Evolutionary conservation across 2,888 invertebrate genomes (phyloP), one percentile per base, ranked within the genome.

Genomic region (Syritta pipiens): DNA sequence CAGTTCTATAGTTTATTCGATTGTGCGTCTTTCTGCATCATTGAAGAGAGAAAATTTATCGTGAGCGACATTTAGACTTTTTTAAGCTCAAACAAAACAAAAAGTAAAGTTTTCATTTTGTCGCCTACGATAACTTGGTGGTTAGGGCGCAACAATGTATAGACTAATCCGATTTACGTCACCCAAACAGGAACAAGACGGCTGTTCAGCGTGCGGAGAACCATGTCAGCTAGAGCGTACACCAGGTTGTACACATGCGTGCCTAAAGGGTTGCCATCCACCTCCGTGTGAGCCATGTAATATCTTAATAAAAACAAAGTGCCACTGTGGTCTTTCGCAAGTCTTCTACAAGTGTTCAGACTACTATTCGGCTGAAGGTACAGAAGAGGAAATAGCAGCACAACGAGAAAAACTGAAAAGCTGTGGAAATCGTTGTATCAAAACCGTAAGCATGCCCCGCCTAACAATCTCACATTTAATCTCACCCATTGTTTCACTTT

Each of bases 361-460:
- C 83, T 92, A 94, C 86, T 90, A 91, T 0, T 86, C 88, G 1
- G 89, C 91, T 9, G 90, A 90, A 46, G 88, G 87, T 1, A 85
- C 86, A 30, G 88, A 86, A 55, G 87, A 90, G 30, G 89, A 90
- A 42, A 89, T 89, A 0, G 9, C 60, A 7, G 81, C 82, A 51
- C 82, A 74, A 0, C 84, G 83, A 6, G 86, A 88, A 32, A 84
- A 83, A 51, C 67, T 86, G 10, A 83, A 84, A 59, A 85, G 91
- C 19, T 98, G 97, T 86, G 94, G 94, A 32, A 95, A 95, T 86
- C 95, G 94, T 81, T 98, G 97, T 85, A 94, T 96, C 0, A 95
- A 94, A 89, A 93, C 91, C 89, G 94, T 94, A 87, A 89, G 90
- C 55, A 49, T 68, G 17, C 48, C 20, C n/a, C 55, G 12, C 22